Conservation (phyloP, 1,140 invertebrate genomes). For the Drosophila guanche region DNA sequence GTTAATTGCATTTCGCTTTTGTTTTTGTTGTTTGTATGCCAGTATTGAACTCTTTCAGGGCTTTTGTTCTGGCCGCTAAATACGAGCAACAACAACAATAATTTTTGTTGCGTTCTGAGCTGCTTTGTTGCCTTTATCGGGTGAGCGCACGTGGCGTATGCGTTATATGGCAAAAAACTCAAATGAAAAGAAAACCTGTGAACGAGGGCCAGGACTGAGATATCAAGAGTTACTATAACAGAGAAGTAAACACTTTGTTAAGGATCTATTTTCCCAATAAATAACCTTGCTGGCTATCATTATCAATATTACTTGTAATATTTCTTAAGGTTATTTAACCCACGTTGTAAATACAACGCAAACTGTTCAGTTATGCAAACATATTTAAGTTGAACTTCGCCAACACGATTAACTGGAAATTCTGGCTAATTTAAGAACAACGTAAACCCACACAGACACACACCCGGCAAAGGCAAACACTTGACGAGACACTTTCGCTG, state of each 20-base stretch:
- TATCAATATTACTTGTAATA: neutral
- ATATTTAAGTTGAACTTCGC: neutral
- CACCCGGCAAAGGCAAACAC: neutral
- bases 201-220: neutral
- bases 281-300: neutral
- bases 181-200: neutral
- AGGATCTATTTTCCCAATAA: neutral
- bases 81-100: too few species aligned
- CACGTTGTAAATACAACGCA: neutral
- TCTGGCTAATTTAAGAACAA: constrained; percentile 34
- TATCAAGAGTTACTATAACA: neutral
- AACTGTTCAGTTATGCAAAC: constrained; percentile 35
- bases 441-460: neutral
- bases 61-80: too few species aligned
- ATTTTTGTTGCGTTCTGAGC: too few species aligned
- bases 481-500: constrained; percentile 6
- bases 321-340: constrained; percentile 28
- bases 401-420: constrained; percentile 36
- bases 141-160: constrained; percentile 43
- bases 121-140: too few species aligned
- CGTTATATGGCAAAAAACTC: constrained; percentile 3
- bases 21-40: constrained; percentile 20
- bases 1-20: constrained; percentile 10
- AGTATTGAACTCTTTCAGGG: constrained; percentile 6
- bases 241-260: neutral